Evolutionary conservation across 2,113 vertebrate species (phyloP).

Genomic region (Nycticryphes semicollaris): DNA sequence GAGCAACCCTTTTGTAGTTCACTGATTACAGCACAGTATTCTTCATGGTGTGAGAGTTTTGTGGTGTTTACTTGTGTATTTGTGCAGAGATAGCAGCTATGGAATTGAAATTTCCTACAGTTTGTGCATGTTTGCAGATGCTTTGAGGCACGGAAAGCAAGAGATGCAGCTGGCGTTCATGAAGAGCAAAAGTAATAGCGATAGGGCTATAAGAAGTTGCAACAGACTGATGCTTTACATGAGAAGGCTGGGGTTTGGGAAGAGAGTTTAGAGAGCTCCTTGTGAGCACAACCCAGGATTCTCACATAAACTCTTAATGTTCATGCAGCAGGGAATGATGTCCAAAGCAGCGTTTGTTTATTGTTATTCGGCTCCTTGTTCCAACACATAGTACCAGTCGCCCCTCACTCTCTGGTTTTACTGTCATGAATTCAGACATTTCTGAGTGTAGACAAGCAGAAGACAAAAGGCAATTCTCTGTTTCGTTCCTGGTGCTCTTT

Average conservation of each 20-base stretch:
- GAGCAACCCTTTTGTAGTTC: background rate
- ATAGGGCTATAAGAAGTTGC: background rate
- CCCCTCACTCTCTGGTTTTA: background rate
- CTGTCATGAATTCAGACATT: background rate
- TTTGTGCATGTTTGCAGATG: background rate
- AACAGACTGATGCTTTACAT: background rate
- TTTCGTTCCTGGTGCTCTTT: background rate
- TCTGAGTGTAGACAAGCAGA: background rate
- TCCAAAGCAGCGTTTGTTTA: background rate
- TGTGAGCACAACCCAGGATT: background rate
- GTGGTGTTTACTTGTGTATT: background rate
- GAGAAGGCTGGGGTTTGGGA: background rate
- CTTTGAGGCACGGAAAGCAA: background rate
- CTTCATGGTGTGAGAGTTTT: background rate
- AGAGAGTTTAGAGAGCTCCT: background rate
- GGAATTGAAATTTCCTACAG: background rate
- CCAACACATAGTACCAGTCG: background rate
- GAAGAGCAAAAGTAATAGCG: background rate
- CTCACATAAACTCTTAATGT: background rate
- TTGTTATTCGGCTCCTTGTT: background rate
- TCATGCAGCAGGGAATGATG: background rate
- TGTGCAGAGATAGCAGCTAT: background rate
- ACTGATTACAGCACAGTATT: background rate
- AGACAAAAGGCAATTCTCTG: background rate
- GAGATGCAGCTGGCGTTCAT: background rate